Evolutionary conservation across 2,797 vertebrate genomes (phyloP).

Genomic region (Apogon hyalosoma): DNA sequence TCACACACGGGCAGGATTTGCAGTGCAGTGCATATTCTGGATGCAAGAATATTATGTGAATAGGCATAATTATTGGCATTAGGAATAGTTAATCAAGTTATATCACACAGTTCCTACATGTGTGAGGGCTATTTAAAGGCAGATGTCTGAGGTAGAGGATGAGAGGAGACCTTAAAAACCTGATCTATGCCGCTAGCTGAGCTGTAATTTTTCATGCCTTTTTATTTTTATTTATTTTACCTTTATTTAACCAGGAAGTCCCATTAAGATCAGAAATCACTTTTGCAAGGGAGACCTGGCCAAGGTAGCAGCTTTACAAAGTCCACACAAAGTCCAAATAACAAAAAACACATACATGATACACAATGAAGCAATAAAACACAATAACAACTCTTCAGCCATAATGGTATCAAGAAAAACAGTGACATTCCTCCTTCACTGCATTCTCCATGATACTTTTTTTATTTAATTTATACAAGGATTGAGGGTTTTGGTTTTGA

Average conservation of each 20-base stretch:
- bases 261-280: too few species aligned
- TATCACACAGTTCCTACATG: not conserved
- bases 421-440: too few species aligned
- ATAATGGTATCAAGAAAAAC: too few species aligned
- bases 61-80: slow-evolving; percentile 1
- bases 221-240: too few species aligned
- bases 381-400: too few species aligned
- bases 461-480: slow-evolving; percentile 3
- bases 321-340: too few species aligned
- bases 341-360: too few species aligned
- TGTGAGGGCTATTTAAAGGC: not conserved
- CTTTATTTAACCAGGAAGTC: too few species aligned
- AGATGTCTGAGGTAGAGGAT: slow-evolving; percentile 17
- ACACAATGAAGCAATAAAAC: too few species aligned
- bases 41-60: slow-evolving; percentile 9
- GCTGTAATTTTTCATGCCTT: slow-evolving; percentile 12
- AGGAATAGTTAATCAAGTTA: not conserved
- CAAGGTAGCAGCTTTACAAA: too few species aligned
- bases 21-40: slow-evolving; percentile 9
- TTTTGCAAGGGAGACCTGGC: too few species aligned
- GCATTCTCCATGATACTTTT: too few species aligned
- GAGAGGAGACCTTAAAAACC: slow-evolving; percentile 2
- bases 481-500: slow-evolving; percentile 13
- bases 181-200: slow-evolving; percentile 4
- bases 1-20: slow-evolving; percentile 3